Conservation (phyloP, 2,113 vertebrate genomes). For the Aegotheles bennettii region DNA sequence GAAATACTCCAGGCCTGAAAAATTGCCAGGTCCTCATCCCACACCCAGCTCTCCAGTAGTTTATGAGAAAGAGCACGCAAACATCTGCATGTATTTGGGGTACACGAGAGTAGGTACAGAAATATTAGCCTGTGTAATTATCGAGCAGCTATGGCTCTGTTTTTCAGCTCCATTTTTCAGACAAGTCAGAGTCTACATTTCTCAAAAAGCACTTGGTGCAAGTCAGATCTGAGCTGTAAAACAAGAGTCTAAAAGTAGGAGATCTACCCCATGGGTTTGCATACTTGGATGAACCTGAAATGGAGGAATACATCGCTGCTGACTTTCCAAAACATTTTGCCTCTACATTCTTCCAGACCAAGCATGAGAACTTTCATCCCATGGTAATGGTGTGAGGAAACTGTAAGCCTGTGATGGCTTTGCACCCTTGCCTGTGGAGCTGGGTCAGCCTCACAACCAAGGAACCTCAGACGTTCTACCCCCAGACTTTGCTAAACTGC, state of each 20-base stretch:
- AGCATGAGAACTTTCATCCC: not conserved
- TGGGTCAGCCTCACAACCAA: not conserved
- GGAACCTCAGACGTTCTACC: not conserved
- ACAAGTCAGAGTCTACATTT: not conserved
- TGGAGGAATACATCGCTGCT: accelerated
- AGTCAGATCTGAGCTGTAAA: not conserved
- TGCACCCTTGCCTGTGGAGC: not conserved
- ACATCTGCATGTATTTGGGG: conserved; percentile 56
- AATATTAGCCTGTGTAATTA: conserved; percentile 33
- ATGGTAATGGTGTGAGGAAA: not conserved
- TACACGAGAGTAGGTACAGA: conserved; percentile 41
- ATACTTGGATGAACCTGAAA: not conserved
- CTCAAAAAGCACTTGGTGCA: not conserved
- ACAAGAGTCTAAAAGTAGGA: not conserved
- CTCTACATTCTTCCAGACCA: not conserved
- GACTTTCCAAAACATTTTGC: not conserved
- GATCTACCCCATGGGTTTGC: not conserved
- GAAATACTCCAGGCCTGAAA: conserved; percentile 59
- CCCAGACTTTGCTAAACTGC: not conserved
- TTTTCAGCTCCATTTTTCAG: conserved; percentile 49
- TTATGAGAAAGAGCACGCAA: conserved; percentile 56
- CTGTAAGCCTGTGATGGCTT: not conserved
- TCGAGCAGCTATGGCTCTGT: conserved; percentile 46
- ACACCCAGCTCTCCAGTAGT: conserved; percentile 53
- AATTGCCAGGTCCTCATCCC: conserved; percentile 57